Evolutionary conservation across 2,888 invertebrate genomes (phyloP).

Genomic region (Lutraria lutraria): DNA sequence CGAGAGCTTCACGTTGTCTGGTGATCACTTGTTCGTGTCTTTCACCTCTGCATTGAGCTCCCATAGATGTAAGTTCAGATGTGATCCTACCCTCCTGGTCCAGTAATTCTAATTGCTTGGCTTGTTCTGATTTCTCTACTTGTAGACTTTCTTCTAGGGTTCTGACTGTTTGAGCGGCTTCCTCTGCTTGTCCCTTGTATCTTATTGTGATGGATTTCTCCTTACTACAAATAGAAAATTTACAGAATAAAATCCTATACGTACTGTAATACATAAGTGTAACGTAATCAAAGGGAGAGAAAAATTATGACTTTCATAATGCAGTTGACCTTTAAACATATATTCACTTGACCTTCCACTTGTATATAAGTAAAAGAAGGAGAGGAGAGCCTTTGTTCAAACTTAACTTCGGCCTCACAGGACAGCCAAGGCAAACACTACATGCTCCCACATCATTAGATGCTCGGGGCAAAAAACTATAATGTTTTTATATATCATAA

Average conservation of each 20-base stretch:
- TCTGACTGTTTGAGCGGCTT: constrained; percentile 72
- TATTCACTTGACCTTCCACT: too few relatives aligned
- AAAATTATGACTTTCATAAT: too few relatives aligned
- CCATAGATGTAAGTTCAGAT: constrained; percentile 85
- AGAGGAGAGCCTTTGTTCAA: too few relatives aligned
- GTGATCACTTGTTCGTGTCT: constrained; percentile 86
- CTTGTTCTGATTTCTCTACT: constrained; percentile 81
- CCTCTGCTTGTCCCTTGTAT: constrained; percentile 78
- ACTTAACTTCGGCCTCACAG: too few relatives aligned
- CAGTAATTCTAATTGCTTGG: constrained; percentile 80
- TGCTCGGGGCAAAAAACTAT: too few relatives aligned
- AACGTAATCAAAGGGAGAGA: too few relatives aligned
- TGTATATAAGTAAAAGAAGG: too few relatives aligned
- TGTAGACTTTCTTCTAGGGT: constrained; percentile 80
- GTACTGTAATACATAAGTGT: too few relatives aligned
- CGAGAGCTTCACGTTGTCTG: constrained; percentile 85
- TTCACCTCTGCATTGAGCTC: constrained; percentile 86
- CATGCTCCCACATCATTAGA: too few relatives aligned
- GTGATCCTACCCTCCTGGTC: constrained; percentile 85
- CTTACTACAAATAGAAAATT: constrained; percentile 74
- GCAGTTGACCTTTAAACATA: too few relatives aligned
- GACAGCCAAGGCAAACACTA: too few relatives aligned
- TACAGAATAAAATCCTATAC: constrained; percentile 18
- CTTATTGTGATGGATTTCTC: constrained; percentile 81
- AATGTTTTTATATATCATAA: too few relatives aligned